Base-by-base conservation (phyloP, 2,113 vertebrate species). In the Lonchura striata region DNA sequence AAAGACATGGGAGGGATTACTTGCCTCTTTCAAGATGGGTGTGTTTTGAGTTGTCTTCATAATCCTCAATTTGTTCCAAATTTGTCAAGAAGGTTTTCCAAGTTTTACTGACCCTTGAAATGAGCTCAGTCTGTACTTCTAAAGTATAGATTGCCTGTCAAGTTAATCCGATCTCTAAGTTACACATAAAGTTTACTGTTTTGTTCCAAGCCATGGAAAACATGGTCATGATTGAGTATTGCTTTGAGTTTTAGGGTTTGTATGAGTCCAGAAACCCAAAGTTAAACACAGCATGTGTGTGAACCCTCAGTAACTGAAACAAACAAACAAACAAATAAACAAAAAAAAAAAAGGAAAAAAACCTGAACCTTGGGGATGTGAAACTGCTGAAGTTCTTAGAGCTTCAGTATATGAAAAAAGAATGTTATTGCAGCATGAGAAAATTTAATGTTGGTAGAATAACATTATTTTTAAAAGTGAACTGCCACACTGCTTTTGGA, bases 81-180 rank as follows among this genome's bases (percentile, higher is more conserved):
- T 94, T 97, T 90, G 78, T 95, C 92, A 94, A 71, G 90, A 94
- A 79, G 41, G 80, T 77, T 88, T 92, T 88, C 28, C 28, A 85
- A 82, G 47, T 88, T 80, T 93, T 94, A 27, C 24, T 8, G 1
- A 70, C 24, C 17, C 31, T 95, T 71, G 35, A 92, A 95, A 81
- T 75, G 59, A 95, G 83, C 64, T 90, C 65, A 24, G 47, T 9
- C 27, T 81, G 35, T 88, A 70, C 61, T 90, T 91, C 19, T 24
- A n/a, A 82, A 82, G 10, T 82, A 83, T 37, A 74, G 66, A 41
- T 42, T 74, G 64, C 37, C 33, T 81, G 79, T 94, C 94, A 78
- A 66, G 63, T 63, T 93, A 91, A 92, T 90, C 64, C 21, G 59
- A 8, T 83, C 39, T 78, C 72, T 6, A 8, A 74, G 39, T 24